phyloP scores from a whole-genome alignment of 2,888 invertebrate species.

The Neoaliturus tenellus region DNA sequence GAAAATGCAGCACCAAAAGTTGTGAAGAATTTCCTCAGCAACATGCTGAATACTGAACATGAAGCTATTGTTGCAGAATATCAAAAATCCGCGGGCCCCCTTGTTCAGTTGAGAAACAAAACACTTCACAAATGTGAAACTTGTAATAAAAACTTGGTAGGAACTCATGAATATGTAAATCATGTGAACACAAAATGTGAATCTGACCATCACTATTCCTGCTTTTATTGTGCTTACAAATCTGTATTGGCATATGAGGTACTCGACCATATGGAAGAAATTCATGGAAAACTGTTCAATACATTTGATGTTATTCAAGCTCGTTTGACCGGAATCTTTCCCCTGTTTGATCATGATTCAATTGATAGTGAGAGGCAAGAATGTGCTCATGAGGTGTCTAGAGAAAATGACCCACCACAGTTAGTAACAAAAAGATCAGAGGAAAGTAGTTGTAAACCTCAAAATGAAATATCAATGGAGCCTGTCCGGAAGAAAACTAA shows the following conservation, averaged over 20 bases:
- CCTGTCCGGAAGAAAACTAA: no score
- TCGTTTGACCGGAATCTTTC: slow-evolving; percentile 22
- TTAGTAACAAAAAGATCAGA: no score
- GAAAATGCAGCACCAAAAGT: neutral
- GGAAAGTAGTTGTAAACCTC: no score
- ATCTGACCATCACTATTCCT: slow-evolving; percentile 7
- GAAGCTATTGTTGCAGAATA: neutral
- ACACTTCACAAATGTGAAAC: neutral
- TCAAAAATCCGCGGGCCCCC: neutral
- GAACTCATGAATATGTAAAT: slow-evolving; percentile 32
- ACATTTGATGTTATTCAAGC: slow-evolving; percentile 37
- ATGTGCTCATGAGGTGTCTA: no score
- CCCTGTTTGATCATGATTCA: neutral
- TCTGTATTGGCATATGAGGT: slow-evolving; percentile 14
- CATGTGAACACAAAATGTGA: slow-evolving; percentile 36
- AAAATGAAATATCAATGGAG: no score
- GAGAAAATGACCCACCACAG: neutral
- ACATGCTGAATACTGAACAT: neutral
- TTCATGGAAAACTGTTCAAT: slow-evolving; percentile 8
- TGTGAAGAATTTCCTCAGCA: slow-evolving; percentile 30
- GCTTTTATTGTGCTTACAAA: slow-evolving; percentile 26
- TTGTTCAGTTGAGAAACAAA: neutral
- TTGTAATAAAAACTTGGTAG: neutral
- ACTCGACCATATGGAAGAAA: slow-evolving; percentile 30
- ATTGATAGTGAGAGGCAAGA: neutral